A percentile compares a stretch with the other conserved stretches of the same genome.
These are phyloP conservation scores for Trichopria drosophilae DNA, from an alignment of 2,888 invertebrate species.

Conservation along the genomic window DNA sequence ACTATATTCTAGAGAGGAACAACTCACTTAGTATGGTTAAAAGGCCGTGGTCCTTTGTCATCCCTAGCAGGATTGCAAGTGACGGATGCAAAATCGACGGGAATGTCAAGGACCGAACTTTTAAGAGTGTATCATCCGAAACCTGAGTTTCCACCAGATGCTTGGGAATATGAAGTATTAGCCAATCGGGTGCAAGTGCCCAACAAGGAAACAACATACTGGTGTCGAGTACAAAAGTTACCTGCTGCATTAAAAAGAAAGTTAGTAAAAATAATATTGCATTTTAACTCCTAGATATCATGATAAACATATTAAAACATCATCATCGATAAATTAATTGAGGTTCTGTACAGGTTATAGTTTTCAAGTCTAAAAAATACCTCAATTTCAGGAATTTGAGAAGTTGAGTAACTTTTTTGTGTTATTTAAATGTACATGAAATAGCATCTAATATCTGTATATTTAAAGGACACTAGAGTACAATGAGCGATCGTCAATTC, in stretches of 20 bases:
- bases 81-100: conserved; percentile 64
- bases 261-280: conserved; percentile 62
- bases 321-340: too few relatives aligned
- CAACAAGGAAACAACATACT: conserved; percentile 88
- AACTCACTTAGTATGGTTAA: conserved; percentile 83
- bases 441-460: too few relatives aligned
- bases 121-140: conserved; percentile 60
- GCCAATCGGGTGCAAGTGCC: conserved; percentile 76
- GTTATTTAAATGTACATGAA: too few relatives aligned
- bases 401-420: too few relatives aligned
- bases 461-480: too few relatives aligned
- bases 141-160: conserved; percentile 58
- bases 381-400: too few relatives aligned
- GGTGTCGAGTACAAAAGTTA: conserved; percentile 87
- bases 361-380: too few relatives aligned
- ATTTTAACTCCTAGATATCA: too few relatives aligned
- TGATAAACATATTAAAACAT: too few relatives aligned
- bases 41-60: conserved; percentile 74
- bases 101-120: conserved; percentile 79
- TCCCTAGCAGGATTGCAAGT: conserved; percentile 69
- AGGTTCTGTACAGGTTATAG: too few relatives aligned
- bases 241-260: conserved; percentile 68
- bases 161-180: conserved; percentile 66
- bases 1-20: conserved; percentile 74
- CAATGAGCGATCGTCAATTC: too few relatives aligned